Base-by-base conservation (phyloP, 2,113 vertebrate species). In the Gadus macrocephalus region DNA sequence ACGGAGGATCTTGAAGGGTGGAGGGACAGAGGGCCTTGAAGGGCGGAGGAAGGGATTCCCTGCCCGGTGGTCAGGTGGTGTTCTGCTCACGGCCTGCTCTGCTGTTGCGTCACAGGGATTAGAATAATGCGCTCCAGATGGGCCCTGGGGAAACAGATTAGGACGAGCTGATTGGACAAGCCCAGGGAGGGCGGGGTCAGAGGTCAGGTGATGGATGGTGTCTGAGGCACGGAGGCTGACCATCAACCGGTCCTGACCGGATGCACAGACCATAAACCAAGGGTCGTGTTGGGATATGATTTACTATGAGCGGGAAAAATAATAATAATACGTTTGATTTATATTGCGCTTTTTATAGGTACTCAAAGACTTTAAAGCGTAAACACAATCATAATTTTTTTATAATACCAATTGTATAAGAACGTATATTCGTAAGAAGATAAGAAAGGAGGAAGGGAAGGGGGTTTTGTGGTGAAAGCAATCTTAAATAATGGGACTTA, bases 71-170 rank as follows among this genome's bases (percentile, higher is more conserved):
- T 78, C 83, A 86, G 82, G 74, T 81, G 64, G 69, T 42, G 61
- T 78, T 2, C 4, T 19, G 31, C 60, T 72, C 69, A 63, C 79
- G 25, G 22, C 56, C 78, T 69, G 83, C 85, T 84, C 85, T 77
- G 83, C 76, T 82, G 88, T 90, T 88, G 88, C 85, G 86, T 90
- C 87, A 90, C 76, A 53, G 12, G 84, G 88, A 89, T 91, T 90
- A 90, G 27, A 74, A 78, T 89, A 89, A 90, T 86, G 73, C 86
- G 42, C 66, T 82, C 84, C 88, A 90, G 87, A 89, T 89, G 86
- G 89, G 78, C 66, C 75, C 55, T 62, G 81, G 87, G 89, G 86
- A 82, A 77, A 71, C 79, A 78, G 87, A 88, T 91, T 89, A 88
- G 73, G 75, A 38, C 0, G n/a, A 58, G 63, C 79, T 87, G 86